A percentile compares a stretch with the other conserved stretches of the same genome.
These are phyloP conservation scores for Temnopleurus reevesii DNA, from an alignment of 53 echinoderm and acorn worm species.

Conservation along the genomic window DNA sequence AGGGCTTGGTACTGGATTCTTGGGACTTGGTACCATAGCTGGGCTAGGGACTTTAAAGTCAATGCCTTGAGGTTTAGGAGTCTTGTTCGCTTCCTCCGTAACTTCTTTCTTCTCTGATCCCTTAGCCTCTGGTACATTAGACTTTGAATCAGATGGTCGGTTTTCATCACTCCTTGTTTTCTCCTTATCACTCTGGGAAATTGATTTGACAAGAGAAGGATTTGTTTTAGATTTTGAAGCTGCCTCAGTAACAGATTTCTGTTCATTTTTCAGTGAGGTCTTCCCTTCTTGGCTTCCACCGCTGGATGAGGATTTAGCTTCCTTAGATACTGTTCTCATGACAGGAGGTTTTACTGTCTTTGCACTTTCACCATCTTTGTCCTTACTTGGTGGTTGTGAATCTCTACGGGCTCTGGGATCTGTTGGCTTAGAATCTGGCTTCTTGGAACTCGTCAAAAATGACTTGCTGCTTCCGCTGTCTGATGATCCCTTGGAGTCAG, in stretches of 20 bases:
- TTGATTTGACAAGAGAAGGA: constrained; percentile 14
- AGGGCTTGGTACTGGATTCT: constrained; percentile 64
- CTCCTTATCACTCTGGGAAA: constrained; percentile 43
- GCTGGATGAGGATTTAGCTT: neutral
- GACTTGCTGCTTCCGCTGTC: neutral
- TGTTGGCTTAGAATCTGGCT: constrained; percentile 28
- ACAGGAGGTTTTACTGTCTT: constrained; percentile 24
- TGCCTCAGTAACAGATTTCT: neutral
- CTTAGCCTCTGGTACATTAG: constrained; percentile 16
- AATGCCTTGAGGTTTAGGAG: constrained; percentile 54
- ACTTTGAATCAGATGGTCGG: constrained; percentile 7
- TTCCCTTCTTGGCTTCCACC: constrained; percentile 35
- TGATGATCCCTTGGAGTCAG: neutral
- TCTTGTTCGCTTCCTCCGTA: neutral
- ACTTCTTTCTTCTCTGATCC: constrained; percentile 7
- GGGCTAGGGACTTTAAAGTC: constrained; percentile 97
- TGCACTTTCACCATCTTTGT: constrained; percentile 25
- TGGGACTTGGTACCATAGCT: constrained; percentile 83
- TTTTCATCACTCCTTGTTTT: constrained; percentile 18
- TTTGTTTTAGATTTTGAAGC: constrained; percentile 48
- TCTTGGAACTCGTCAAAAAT: neutral
- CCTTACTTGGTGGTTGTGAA: neutral
- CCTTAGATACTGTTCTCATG: constrained; percentile 30
- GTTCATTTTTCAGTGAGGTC: neutral
- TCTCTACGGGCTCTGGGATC: constrained; percentile 41